A percentile compares a stretch with the other conserved stretches of the same genome.
These are phyloP conservation scores for Hycleus cichorii DNA, from an alignment of 1,140 invertebrate species.

Conservation along the genomic window DNA sequence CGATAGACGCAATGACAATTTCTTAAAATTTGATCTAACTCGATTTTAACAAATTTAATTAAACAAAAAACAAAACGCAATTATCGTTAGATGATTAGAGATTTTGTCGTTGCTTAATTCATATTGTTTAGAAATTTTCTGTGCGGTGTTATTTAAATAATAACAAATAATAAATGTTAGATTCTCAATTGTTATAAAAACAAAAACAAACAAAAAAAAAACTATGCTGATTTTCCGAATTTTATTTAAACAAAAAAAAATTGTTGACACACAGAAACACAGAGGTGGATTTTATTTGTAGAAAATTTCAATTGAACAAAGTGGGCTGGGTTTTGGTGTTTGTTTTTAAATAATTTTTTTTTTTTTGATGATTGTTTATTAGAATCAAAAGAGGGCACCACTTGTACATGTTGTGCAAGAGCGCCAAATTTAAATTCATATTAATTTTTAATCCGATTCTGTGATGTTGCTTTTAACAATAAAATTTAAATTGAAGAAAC, in stretches of 20 bases:
- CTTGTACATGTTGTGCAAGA: background rate
- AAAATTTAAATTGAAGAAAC: too few relatives aligned
- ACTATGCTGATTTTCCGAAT: slow-evolving; percentile 26
- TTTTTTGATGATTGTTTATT: too few relatives aligned
- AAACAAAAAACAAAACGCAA: too few relatives aligned
- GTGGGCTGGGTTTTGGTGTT: too few relatives aligned
- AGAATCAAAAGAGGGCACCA: background rate
- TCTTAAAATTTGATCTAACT: too few relatives aligned
- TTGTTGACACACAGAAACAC: background rate
- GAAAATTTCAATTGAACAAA: too few relatives aligned
- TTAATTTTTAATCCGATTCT: slow-evolving; percentile 6
- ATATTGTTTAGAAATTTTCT: background rate
- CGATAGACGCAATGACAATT: too few relatives aligned
- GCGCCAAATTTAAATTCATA: background rate
- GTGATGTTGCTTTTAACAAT: background rate
- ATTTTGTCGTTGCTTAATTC: too few relatives aligned
- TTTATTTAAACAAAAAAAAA: slow-evolving; percentile 20
- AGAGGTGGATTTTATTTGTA: background rate
- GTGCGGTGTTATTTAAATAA: background rate
- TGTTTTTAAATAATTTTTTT: too few relatives aligned
- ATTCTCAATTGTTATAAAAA: slow-evolving; percentile 39
- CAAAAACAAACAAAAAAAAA: slow-evolving; percentile 15
- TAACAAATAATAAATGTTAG: slow-evolving; percentile 26
- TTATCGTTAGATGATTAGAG: too few relatives aligned
- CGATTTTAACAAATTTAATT: too few relatives aligned